A percentile compares a stretch with the other conserved stretches of the same genome.
Conservation (phyloP, 2,113 vertebrate genomes). For the Ailurus styani region DNA sequence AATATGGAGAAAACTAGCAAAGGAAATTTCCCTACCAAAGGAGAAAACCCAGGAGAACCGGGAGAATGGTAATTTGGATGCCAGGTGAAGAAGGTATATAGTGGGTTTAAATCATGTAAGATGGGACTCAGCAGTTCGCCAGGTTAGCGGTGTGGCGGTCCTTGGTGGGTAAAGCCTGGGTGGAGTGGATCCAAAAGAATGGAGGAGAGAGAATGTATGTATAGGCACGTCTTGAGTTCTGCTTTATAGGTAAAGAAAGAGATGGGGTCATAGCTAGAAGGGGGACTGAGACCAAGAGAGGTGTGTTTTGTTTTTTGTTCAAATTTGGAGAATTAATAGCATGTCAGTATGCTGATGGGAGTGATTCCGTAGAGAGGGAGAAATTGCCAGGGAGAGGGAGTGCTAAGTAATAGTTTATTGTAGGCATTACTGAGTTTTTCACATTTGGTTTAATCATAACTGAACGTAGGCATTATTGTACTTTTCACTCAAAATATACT, state of each 20-base stretch:
- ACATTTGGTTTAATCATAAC: not conserved
- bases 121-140: not conserved
- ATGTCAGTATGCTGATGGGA: not conserved
- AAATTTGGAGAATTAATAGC: not conserved
- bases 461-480: not conserved
- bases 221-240: not conserved
- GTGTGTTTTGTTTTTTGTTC: not conserved
- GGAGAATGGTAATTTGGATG: not conserved
- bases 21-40: not conserved
- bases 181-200: not conserved
- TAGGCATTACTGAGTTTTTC: not conserved
- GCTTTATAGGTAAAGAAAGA: not conserved
- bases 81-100: not conserved
- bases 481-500: not conserved
- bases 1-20: not conserved
- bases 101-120: fast-evolving
- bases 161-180: not conserved
- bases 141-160: no score
- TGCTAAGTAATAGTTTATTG: not conserved
- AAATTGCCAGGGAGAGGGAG: not conserved
- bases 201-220: not conserved
- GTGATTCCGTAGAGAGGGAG: not conserved
- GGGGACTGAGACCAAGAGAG: not conserved
- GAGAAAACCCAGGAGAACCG: not conserved
- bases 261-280: not conserved